Evolutionary conservation across 23 tunicate genomes (phyloP).

Genomic region (Pegea sp.): DNA sequence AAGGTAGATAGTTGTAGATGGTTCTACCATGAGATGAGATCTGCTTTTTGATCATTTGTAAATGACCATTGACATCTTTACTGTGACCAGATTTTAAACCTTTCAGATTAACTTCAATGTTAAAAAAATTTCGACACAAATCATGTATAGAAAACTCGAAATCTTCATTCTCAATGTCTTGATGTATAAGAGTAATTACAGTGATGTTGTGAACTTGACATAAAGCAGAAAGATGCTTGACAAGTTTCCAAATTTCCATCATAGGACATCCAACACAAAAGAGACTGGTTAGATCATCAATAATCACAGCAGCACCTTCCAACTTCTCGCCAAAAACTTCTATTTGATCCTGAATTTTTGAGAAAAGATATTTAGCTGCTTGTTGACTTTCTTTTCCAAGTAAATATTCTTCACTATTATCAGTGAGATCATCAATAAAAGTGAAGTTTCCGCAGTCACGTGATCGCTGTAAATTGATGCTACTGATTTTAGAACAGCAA

Average conservation of each 20-base stretch:
- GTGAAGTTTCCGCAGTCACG: slow-evolving; percentile 3
- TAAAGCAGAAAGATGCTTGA: slow-evolving; percentile 15
- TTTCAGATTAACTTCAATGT: slow-evolving; percentile 11
- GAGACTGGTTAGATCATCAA: slow-evolving; percentile 36
- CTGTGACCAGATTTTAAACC: slow-evolving; percentile 49
- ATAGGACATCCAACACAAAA: slow-evolving; percentile 11
- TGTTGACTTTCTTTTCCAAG: too few relatives aligned
- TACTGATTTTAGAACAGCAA: slow-evolving; percentile 35
- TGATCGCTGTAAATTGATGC: slow-evolving; percentile 14
- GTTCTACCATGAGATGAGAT: not conserved
- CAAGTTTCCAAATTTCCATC: slow-evolving; percentile 8
- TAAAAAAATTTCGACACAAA: slow-evolving; percentile 6
- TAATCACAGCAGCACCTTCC: slow-evolving; percentile 5
- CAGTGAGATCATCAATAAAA: slow-evolving; percentile 11
- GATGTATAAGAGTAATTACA: slow-evolving; percentile 16
- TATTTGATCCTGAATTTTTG: not conserved
- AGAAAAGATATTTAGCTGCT: slow-evolving; percentile 1
- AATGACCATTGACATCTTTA: slow-evolving; percentile 61
- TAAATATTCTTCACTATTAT: too few relatives aligned
- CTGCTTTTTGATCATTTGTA: slow-evolving; percentile 8
- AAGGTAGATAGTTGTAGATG: not conserved
- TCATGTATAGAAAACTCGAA: not conserved
- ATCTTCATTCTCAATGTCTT: slow-evolving; percentile 1
- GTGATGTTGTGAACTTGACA: not conserved
- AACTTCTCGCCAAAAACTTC: not conserved